Conservation (phyloP, 2,113 vertebrate genomes). For the Mirounga angustirostris region DNA sequence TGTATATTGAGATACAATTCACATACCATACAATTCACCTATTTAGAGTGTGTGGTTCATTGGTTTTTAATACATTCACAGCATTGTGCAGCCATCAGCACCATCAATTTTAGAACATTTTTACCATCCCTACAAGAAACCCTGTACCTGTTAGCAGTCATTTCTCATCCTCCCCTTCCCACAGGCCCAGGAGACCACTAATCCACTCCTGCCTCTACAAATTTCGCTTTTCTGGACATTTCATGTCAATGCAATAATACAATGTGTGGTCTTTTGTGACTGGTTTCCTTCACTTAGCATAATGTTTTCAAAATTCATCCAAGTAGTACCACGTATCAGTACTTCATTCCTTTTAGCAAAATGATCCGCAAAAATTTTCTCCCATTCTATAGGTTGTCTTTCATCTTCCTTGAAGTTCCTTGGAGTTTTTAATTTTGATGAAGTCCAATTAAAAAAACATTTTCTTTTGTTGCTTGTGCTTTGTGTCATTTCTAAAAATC, state of each 20-base stretch:
- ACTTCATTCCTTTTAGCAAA: background rate
- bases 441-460: background rate
- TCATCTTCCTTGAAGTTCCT: background rate
- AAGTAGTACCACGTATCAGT: background rate
- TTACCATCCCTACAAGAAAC: background rate
- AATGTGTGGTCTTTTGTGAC: background rate
- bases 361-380: background rate
- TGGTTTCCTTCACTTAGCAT: background rate
- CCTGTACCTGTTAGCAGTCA: background rate
- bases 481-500: slow-evolving; percentile 38
- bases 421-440: slow-evolving; percentile 12
- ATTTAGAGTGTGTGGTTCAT: background rate
- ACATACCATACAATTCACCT: background rate
- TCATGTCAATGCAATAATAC: background rate
- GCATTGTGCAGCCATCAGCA: background rate
- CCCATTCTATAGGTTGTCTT: background rate
- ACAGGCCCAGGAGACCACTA: background rate
- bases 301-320: background rate
- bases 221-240: background rate
- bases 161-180: background rate
- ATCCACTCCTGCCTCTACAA: background rate
- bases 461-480: background rate
- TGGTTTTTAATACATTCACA: background rate
- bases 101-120: background rate
- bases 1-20: background rate